These are phyloP conservation scores for Frankliniella intonsa DNA, from an alignment of 2,888 invertebrate species.

Conservation along the genomic window DNA sequence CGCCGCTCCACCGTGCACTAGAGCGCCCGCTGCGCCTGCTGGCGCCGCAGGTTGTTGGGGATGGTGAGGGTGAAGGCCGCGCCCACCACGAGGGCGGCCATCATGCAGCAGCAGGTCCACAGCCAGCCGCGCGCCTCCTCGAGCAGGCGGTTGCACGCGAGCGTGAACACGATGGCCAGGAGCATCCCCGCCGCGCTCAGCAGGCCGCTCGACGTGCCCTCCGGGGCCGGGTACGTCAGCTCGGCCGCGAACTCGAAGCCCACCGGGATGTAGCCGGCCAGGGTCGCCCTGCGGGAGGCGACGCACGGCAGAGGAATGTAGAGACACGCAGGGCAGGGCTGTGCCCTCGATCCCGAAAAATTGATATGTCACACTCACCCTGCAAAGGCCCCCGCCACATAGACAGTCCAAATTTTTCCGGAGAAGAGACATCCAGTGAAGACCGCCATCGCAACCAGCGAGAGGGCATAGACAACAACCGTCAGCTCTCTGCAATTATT, in stretches of 20 bases:
- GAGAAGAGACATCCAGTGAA: not conserved
- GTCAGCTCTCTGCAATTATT: not conserved
- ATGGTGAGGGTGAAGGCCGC: constrained; percentile 44
- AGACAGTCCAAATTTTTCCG: not conserved
- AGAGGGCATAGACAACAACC: not conserved
- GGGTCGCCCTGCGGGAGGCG: constrained; percentile 51
- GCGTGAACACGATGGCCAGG: constrained; percentile 49
- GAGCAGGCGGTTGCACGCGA: constrained; percentile 41
- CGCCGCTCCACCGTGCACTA: too few relatives aligned
- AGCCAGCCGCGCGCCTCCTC: constrained; percentile 43
- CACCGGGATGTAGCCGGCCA: constrained; percentile 60
- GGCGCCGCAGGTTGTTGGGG: constrained; percentile 11
- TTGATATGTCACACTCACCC: not conserved
- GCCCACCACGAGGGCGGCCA: constrained; percentile 49
- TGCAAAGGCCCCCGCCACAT: not conserved
- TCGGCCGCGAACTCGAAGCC: constrained; percentile 61
- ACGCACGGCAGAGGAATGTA: not conserved
- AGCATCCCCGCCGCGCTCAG: constrained; percentile 53
- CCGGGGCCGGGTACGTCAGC: constrained; percentile 57
- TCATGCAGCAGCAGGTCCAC: constrained; percentile 50
- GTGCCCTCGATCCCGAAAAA: too few relatives aligned
- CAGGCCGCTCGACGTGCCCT: constrained; percentile 57
- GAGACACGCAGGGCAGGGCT: not conserved
- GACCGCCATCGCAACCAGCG: not conserved
- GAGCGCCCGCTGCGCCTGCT: not conserved